Conservation (phyloP, 2,113 vertebrate species). For the Leptocoma aspasia region DNA sequence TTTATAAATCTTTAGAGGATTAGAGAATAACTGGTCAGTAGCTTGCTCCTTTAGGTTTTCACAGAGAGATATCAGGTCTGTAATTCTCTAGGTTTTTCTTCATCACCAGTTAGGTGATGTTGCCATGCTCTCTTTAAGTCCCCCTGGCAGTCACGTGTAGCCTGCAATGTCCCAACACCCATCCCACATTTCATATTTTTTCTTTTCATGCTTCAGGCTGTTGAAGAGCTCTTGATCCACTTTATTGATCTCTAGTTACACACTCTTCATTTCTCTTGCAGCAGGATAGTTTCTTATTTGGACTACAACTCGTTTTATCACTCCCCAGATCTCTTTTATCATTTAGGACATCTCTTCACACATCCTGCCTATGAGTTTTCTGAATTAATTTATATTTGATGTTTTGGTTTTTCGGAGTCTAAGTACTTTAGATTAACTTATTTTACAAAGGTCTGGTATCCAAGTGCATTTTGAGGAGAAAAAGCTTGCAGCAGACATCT, state of each 20-base stretch:
- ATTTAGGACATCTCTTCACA: background rate
- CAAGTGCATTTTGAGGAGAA: background rate
- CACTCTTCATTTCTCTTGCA: background rate
- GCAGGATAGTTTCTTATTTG: background rate
- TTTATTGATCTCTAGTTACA: background rate
- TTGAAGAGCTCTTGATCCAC: background rate
- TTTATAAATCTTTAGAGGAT: background rate
- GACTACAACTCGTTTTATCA: background rate
- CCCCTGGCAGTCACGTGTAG: background rate
- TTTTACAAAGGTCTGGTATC: background rate
- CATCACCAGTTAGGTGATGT: background rate
- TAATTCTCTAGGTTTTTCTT: background rate
- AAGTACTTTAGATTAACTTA: background rate
- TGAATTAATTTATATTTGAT: background rate
- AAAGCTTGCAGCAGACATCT: background rate
- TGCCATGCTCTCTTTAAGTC: background rate
- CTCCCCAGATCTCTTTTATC: background rate
- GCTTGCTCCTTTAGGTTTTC: background rate
- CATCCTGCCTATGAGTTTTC: background rate
- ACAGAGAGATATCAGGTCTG: background rate
- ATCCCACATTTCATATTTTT: fast-evolving
- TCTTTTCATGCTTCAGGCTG: background rate
- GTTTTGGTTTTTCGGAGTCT: background rate
- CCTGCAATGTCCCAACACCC: background rate
- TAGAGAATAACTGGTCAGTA: background rate